Conservation (phyloP, 2,113 vertebrate species). For the Macquaria australasica region DNA sequence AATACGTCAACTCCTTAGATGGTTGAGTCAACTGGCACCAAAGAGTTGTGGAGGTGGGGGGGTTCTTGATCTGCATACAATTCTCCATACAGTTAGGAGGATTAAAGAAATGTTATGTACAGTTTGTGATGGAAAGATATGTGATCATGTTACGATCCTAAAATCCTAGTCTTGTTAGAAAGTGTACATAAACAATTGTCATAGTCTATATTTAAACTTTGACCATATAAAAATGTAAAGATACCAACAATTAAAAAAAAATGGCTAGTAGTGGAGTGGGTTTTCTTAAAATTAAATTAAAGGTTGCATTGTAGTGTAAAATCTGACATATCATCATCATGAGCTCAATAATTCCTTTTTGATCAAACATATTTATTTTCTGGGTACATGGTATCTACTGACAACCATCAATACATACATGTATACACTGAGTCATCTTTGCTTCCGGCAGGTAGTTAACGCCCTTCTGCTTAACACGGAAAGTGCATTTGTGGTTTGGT, state of each 20-base stretch:
- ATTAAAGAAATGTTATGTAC: not conserved
- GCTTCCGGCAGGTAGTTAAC: conserved; percentile 16
- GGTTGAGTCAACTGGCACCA: conserved; percentile 13
- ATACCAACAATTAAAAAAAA: not conserved
- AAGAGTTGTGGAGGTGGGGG: not conserved
- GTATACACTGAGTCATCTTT: conserved; percentile 64
- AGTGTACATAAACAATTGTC: not conserved
- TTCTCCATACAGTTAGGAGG: not conserved
- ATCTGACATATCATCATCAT: not conserved
- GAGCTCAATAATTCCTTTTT: not conserved
- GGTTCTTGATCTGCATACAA: not conserved
- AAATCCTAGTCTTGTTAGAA: not conserved
- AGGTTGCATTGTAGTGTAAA: not conserved
- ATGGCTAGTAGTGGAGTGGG: not conserved
- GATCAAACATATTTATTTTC: not conserved
- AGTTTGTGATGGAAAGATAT: not conserved
- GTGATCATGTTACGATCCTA: not conserved
- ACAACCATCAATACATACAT: conserved; percentile 29
- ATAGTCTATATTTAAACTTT: not conserved
- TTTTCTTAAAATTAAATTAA: not conserved
- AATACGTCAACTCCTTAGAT: not conserved
- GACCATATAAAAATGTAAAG: not conserved
- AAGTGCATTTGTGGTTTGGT: conserved; percentile 27
- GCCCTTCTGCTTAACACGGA: not conserved
- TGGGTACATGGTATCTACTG: not conserved